Percentiles rank a stretch among this genome's conserved stretches.
Evolutionary conservation across 2,797 vertebrate genomes (phyloP).

Genomic region (Sebastes cheni): DNA sequence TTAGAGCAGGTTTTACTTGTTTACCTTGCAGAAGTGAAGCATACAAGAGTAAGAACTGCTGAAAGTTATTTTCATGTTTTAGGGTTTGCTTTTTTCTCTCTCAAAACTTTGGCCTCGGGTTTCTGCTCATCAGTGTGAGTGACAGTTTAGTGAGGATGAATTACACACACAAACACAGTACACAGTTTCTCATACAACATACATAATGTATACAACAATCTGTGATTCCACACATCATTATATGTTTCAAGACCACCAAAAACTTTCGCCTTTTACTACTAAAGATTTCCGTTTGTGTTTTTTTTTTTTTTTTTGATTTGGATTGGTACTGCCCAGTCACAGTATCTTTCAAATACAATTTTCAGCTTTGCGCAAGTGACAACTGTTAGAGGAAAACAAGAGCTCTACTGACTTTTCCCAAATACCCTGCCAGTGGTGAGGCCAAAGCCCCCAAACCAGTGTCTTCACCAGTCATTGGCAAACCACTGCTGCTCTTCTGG

Average conservation of each 20-base stretch:
- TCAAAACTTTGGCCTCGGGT: not conserved
- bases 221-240: not conserved
- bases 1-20: not conserved
- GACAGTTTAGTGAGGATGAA: not conserved
- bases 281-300: constrained; percentile 89
- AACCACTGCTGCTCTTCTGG: constrained; percentile 88
- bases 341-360: constrained; percentile 65
- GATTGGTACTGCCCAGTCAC: constrained; percentile 59
- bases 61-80: not conserved
- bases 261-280: constrained; percentile 89
- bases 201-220: not conserved
- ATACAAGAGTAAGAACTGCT: not conserved
- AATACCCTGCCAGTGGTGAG: constrained; percentile 95
- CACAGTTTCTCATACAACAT: not conserved
- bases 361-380: constrained; percentile 92
- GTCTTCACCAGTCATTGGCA: constrained; percentile 93
- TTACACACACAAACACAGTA: not conserved
- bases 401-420: constrained; percentile 99
- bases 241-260: constrained; percentile 25
- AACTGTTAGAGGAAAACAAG: constrained; percentile 83
- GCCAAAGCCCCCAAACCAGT: constrained; percentile 92
- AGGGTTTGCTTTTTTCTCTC: not conserved
- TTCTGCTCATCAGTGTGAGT: not conserved
- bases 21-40: constrained; percentile 12
- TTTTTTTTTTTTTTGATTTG: constrained; percentile 28